Conservation (phyloP, 2,113 vertebrate genomes). For the Myotis brandtii region DNA sequence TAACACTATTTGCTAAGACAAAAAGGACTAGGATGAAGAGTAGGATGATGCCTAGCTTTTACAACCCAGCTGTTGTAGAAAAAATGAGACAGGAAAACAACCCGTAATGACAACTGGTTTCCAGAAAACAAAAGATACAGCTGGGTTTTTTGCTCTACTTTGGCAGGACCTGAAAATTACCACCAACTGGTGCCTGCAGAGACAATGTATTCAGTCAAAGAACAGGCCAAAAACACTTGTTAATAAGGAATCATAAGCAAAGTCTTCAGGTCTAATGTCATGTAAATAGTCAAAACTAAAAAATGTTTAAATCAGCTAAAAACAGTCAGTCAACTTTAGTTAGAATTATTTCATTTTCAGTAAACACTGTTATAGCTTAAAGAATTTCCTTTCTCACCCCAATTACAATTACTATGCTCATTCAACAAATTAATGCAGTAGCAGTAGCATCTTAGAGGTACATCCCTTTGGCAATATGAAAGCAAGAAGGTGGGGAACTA, state of each 20-base stretch:
- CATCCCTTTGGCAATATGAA: constrained; percentile 21
- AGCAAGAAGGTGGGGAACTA: constrained; percentile 30
- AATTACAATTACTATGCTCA: constrained; percentile 51
- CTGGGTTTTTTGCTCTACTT: constrained; percentile 76
- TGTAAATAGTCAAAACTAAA: constrained; percentile 82
- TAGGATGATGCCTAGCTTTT: neutral
- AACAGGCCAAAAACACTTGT: constrained; percentile 75
- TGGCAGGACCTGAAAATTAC: constrained; percentile 81
- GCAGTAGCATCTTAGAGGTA: neutral
- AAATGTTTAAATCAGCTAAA: constrained; percentile 82
- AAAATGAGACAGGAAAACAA: constrained; percentile 7
- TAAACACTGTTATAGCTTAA: constrained; percentile 59
- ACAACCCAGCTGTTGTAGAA: constrained; percentile 56
- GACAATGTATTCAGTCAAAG: constrained; percentile 76
- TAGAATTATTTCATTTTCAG: constrained; percentile 62
- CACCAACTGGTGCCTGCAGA: constrained; percentile 75
- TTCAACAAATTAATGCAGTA: constrained; percentile 56
- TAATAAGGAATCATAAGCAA: constrained; percentile 78
- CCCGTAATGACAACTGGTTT: constrained; percentile 56
- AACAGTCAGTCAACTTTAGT: constrained; percentile 44
- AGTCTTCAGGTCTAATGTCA: constrained; percentile 82
- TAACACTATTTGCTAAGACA: constrained; percentile 44
- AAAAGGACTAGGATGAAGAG: constrained; percentile 40
- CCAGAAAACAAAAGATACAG: constrained; percentile 76
- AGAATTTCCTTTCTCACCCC: constrained; percentile 58